Conservation (phyloP, 37 sponge, comb jelly and placozoan genomes). For the Petrosia ficiformis region DNA sequence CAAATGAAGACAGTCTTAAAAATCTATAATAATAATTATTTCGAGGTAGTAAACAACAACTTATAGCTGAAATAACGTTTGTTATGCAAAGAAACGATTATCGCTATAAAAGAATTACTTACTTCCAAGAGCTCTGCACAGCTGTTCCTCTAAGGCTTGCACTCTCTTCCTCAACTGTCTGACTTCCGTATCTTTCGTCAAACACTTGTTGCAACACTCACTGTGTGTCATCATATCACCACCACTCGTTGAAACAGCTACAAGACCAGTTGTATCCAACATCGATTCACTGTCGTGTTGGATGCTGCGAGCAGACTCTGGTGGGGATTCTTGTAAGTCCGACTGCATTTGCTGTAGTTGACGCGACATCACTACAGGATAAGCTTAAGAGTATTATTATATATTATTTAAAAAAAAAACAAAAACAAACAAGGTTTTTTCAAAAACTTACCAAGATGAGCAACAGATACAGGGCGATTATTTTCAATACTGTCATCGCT, state of each 20-base stretch:
- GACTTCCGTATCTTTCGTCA: conserved; percentile 48
- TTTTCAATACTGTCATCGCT: not conserved
- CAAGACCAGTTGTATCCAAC: not conserved
- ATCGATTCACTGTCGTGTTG: not conserved
- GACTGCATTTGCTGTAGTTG: not conserved
- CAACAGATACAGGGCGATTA: not conserved
- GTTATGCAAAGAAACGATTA: no score
- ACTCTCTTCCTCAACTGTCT: conserved; percentile 33
- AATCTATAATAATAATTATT: no score
- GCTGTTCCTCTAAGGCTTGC: conserved; percentile 29
- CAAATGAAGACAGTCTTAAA: no score
- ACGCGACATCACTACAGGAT: not conserved
- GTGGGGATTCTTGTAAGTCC: not conserved
- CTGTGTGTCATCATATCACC: not conserved
- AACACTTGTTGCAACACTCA: conserved; percentile 32
- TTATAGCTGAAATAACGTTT: no score
- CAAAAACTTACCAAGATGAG: not conserved
- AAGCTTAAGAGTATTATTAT: no score
- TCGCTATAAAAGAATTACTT: no score
- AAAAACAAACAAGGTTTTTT: not conserved
- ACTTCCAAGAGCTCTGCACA: conserved; percentile 8
- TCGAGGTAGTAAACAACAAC: no score
- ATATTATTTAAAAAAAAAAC: not conserved
- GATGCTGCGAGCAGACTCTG: not conserved
- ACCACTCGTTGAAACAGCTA: not conserved